Evolutionary conservation across 2,888 invertebrate species (phyloP).

Genomic region (Cryptus viduatorius): DNA sequence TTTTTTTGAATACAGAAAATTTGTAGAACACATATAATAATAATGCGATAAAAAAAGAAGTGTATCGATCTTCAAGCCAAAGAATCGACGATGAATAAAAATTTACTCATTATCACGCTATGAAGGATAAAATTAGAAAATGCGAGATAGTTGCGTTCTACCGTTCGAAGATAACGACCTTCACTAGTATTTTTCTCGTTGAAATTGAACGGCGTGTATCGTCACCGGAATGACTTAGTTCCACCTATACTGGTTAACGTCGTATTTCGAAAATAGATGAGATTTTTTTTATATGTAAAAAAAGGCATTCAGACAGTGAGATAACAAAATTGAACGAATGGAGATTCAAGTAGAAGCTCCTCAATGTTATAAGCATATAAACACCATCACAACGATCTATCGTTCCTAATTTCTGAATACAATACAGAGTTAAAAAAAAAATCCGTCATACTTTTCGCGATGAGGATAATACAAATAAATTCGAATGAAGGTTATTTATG

Average conservation of each 20-base stretch:
- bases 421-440: slow-evolving; percentile 6
- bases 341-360: neutral
- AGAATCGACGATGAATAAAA: slow-evolving; percentile 44
- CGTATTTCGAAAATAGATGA: neutral
- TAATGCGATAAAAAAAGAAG: slow-evolving; percentile 44
- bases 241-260: neutral
- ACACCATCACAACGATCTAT: neutral
- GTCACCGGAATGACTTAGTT: neutral
- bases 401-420: neutral
- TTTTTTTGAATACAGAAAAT: slow-evolving; percentile 2
- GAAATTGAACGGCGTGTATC: neutral
- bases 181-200: neutral
- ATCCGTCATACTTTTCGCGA: neutral
- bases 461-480: slow-evolving; percentile 6
- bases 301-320: neutral
- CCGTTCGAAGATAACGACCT: neutral
- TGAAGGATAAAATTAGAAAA: slow-evolving; percentile 6
- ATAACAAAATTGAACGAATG: neutral
- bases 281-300: neutral
- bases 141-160: neutral
- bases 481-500: slow-evolving; percentile 25
- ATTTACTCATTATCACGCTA: slow-evolving; percentile 17
- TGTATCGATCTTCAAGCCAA: slow-evolving; percentile 31
- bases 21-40: slow-evolving; percentile 35
- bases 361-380: neutral